Evolutionary conservation across 2,797 vertebrate species (phyloP), one percentile per base, ranked within the genome.

Genomic region (Triplophysa bombifrons): DNA sequence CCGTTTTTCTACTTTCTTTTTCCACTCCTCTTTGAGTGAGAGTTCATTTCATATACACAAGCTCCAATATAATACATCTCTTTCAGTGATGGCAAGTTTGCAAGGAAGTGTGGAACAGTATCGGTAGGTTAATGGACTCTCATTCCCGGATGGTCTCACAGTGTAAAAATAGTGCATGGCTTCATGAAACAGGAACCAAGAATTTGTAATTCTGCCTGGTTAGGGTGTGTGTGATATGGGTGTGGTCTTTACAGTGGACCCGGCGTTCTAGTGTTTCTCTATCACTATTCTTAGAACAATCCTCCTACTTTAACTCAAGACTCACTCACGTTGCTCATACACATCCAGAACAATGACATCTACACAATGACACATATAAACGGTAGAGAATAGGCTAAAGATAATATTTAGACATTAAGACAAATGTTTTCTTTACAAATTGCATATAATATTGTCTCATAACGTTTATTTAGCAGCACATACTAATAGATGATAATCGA

Each of bases 231-330:
- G 46, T 55, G 58, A 27, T 65, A 51, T 65, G 64, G 82, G 82
- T 82, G 80, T 85, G 80, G 76, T 77, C 69, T 63, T 79, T 48
- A 79, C 82, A 68, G 50, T 22, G 79, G 85, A 85, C 87, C 85
- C 84, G 82, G 19, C 44, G 13, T 63, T 63, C 63, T 41, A 88
- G 87, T 85, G 88, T 86, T 90, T 87, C 86, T 74, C 76, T 71
- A 84, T 78, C 60, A 70, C 91, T 93, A 94, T 93, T 93, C 90
- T 91, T 93, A 93, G 91, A 82, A 84, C 88, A 82, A 17, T 82
- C 56, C 27, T 74, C 80, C 76, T 80, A 76, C 25, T 53, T 69
- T 80, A 71, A 13, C 16, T 58, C 51, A 53, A 30, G 56, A 20
- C 7, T 0, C 56, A 46, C 72, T 72, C 34, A 55, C 48, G 46